Base-by-base conservation (phyloP, 2,113 vertebrate species). In the Malurus alboscapulatus region DNA sequence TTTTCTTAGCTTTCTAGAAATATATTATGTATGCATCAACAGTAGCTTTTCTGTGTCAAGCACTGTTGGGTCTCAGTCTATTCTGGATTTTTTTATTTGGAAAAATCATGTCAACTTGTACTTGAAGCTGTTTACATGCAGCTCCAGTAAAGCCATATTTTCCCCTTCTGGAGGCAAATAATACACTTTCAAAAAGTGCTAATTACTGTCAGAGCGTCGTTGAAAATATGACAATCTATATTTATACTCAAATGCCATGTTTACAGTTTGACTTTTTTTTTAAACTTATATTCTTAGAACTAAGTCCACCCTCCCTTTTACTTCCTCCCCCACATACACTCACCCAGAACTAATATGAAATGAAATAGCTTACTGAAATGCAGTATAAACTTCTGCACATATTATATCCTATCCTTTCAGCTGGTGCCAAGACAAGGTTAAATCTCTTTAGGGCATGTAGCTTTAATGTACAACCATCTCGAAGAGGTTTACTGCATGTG, bases 231-330 rank as follows among this genome's bases (percentile, higher is more conserved):
- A 50, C n/a, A 65, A 74, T 76, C 94, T 93, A 91, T 87, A 95
- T 96, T 94, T 96, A 91, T 65, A 76, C 27, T 63, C 54, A 91
- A 93, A 96, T 79, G 50, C 29, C 81, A 85, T 87, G 84, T 93
- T 94, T 95, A 87, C 69, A 87, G 57, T 78, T 94, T 66, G 62
- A 91, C 22, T 89, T 91, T 90, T 88, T 92, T 88, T 92, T 87
- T 1, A 5, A 93, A 87, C 87, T 87, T 92, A 87, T 94, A 96
- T 95, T 96, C 58, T 91, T 95, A 92, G 94, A 92, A 87, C 86
- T 91, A 89, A 87, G 58, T 58, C 40, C 66, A 81, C 82, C 62
- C 76, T 95, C 75, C 55, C 48, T 85, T 92, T 90, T 92, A n/a
- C 30, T 55, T 88, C 86, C 88, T 90, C 74, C 45, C 44, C 8